These are phyloP conservation scores for Pandemis cinnamomeana DNA, from an alignment of 2,888 invertebrate species.

Conservation along the genomic window DNA sequence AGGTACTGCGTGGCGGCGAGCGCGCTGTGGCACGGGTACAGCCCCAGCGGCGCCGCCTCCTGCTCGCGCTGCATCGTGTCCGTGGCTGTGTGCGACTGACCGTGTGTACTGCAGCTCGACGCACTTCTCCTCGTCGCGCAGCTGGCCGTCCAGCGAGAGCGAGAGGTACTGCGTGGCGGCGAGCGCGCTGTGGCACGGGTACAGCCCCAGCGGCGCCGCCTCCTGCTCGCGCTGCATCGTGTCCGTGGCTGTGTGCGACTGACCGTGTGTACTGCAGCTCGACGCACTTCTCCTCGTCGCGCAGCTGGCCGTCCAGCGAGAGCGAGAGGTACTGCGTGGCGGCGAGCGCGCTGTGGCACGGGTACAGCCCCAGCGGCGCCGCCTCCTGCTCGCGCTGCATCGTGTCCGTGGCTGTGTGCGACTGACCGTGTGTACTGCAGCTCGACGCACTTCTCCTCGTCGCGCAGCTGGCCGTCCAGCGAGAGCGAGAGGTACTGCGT, in stretches of 20 bases:
- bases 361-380: constrained; percentile 89
- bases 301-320: constrained; percentile 87
- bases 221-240: constrained; percentile 89
- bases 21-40: constrained; percentile 89
- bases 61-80: constrained; percentile 91
- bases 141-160: constrained; percentile 87
- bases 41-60: constrained; percentile 87
- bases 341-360: constrained; percentile 87
- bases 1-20: constrained; percentile 89
- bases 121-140: constrained; percentile 91
- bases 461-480: constrained; percentile 87
- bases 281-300: constrained; percentile 92
- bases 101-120: constrained; percentile 85
- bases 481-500: constrained; percentile 92
- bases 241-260: constrained; percentile 81
- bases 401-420: constrained; percentile 86
- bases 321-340: constrained; percentile 91
- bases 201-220: constrained; percentile 88
- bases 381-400: constrained; percentile 88
- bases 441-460: constrained; percentile 91
- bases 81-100: constrained; percentile 60
- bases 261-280: constrained; percentile 80
- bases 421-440: constrained; percentile 74
- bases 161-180: constrained; percentile 90
- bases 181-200: constrained; percentile 88